These are phyloP conservation scores for Salarias fasciatus DNA, from an alignment of 2,797 vertebrate genomes.

Conservation along the genomic window DNA sequence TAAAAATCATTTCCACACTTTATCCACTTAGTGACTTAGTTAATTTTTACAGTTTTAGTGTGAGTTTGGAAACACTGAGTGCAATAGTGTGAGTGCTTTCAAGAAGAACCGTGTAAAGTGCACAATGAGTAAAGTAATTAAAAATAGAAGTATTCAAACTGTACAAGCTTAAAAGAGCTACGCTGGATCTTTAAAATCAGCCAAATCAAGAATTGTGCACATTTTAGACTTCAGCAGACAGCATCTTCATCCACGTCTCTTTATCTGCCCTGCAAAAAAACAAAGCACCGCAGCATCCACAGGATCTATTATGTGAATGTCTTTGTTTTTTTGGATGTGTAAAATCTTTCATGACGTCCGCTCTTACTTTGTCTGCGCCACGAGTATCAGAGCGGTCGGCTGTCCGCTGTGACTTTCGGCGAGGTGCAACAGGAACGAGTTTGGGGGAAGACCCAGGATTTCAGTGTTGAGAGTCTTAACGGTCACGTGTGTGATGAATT, in stretches of 20 bases:
- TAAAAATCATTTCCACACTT: no score
- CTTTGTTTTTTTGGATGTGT: no score
- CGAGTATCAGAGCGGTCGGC: constrained; percentile 72
- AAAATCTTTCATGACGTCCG: neutral
- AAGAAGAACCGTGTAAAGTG: no score
- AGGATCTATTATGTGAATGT: no score
- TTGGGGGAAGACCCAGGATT: constrained; percentile 68
- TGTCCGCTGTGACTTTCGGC: constrained; percentile 63
- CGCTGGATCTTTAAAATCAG: neutral
- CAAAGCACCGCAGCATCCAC: neutral
- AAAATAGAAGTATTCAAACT: neutral
- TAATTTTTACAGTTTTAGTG: no score
- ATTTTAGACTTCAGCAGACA: constrained; percentile 41
- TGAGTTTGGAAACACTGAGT: no score
- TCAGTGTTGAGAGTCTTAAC: constrained; percentile 67
- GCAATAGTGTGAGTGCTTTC: no score
- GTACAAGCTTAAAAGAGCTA: no score
- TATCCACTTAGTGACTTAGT: no score
- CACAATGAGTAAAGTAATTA: neutral
- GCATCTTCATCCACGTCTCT: constrained; percentile 66
- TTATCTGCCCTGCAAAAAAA: constrained; percentile 62
- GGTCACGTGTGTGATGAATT: constrained; percentile 73
- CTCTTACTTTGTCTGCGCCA: constrained; percentile 66
- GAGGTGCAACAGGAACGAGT: constrained; percentile 79
- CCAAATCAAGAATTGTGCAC: neutral